These are phyloP conservation scores for Dasypolia templi DNA, from an alignment of 2,888 invertebrate genomes.

Conservation along the genomic window DNA sequence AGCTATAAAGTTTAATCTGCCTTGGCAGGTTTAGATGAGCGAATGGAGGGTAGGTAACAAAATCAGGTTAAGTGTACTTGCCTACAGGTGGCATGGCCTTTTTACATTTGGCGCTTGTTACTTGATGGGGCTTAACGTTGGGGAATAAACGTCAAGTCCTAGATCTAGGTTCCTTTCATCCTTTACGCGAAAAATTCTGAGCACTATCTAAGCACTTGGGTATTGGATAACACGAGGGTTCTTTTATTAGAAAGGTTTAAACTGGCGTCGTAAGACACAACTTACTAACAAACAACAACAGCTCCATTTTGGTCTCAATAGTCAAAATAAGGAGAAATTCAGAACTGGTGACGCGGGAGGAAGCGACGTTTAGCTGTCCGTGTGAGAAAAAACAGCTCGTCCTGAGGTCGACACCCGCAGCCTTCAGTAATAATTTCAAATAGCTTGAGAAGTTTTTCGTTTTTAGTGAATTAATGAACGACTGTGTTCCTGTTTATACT, in stretches of 20 bases:
- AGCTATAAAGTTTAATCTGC: conserved; percentile 35
- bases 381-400: too few species aligned
- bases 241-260: conserved; percentile 25
- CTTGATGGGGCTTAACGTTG: conserved; percentile 57
- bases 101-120: conserved; percentile 65
- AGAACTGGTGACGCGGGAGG: too few species aligned
- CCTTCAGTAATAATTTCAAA: too few species aligned
- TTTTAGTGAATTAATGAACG: too few species aligned
- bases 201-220: conserved; percentile 24
- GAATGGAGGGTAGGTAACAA: conserved; percentile 26
- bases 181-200: conserved; percentile 28
- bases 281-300: too few species aligned
- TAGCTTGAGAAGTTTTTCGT: too few species aligned
- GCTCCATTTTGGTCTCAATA: too few species aligned
- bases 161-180: conserved; percentile 35
- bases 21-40: conserved; percentile 37
- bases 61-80: conserved; percentile 70
- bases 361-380: too few species aligned
- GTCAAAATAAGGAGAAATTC: too few species aligned
- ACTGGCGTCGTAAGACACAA: too few species aligned
- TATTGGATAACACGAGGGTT: conserved; percentile 21
- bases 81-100: conserved; percentile 70
- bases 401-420: too few species aligned
- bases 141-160: conserved; percentile 44
- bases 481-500: too few species aligned